phyloP scores from a whole-genome alignment of 2,797 vertebrate species.

The Hoplostethus mediterraneus region DNA sequence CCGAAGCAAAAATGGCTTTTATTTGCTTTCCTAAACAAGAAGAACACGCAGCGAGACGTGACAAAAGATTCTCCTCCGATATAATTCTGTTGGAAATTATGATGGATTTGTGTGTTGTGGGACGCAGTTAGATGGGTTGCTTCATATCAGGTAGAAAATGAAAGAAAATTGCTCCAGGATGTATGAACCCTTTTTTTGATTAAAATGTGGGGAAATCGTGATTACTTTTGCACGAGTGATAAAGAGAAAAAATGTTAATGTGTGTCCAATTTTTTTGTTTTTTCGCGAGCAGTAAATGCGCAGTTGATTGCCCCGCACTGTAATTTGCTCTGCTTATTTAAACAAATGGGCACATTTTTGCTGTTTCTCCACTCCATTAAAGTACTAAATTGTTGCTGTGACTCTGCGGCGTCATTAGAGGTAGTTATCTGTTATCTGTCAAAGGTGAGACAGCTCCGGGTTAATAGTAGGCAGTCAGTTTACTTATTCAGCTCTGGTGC shows the following conservation, averaged over 20 bases:
- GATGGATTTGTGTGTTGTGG: constrained; percentile 39
- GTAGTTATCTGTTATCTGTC: constrained; percentile 62
- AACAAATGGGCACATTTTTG: constrained; percentile 31
- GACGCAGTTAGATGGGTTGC: constrained; percentile 26
- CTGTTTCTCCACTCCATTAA: constrained; percentile 39
- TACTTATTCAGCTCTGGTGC: constrained; percentile 67
- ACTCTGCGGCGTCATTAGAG: constrained; percentile 58
- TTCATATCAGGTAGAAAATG: constrained; percentile 35
- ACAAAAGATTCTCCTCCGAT: constrained; percentile 36
- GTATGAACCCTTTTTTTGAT: constrained; percentile 27
- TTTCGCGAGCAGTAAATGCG: constrained; percentile 20
- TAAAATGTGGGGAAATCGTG: constrained; percentile 35
- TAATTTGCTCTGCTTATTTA: constrained; percentile 29
- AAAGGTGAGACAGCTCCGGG: constrained; percentile 60
- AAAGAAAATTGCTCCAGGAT: constrained; percentile 33
- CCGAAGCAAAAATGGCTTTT: constrained; percentile 62
- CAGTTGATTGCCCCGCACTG: constrained; percentile 16
- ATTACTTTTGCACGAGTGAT: constrained; percentile 35
- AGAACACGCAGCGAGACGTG: constrained; percentile 32
- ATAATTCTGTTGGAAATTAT: constrained; percentile 61
- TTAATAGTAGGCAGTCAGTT: constrained; percentile 63
- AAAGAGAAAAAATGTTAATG: constrained; percentile 10
- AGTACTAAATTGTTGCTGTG: constrained; percentile 29
- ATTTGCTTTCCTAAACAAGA: constrained; percentile 57
- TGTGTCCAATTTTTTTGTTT: constrained; percentile 23